These are phyloP conservation scores for Xylocopa sonorina DNA, from an alignment of 1,140 invertebrate genomes.

Conservation along the genomic window DNA sequence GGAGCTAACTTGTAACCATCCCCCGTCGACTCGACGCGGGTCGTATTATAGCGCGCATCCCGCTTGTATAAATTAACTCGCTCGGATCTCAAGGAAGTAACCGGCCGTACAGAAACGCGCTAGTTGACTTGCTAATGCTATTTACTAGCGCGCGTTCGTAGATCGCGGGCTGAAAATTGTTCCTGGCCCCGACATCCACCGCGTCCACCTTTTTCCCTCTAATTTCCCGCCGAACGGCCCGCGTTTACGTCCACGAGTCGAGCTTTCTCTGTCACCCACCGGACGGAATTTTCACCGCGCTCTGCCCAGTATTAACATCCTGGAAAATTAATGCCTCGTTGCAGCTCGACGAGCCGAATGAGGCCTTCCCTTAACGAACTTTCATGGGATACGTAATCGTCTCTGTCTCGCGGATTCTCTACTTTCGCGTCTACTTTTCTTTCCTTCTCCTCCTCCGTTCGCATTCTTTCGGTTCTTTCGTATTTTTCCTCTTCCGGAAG, in stretches of 20 bases:
- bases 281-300: background rate
- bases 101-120: constrained; percentile 72
- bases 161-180: constrained; percentile 54
- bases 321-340: constrained; percentile 54
- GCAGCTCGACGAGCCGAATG: constrained; percentile 25
- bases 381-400: constrained; percentile 16
- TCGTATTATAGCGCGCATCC: constrained; percentile 72
- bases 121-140: constrained; percentile 80
- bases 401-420: background rate
- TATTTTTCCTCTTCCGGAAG: background rate
- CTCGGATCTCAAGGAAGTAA: constrained; percentile 79
- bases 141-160: constrained; percentile 67
- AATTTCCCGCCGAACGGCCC: constrained; percentile 39
- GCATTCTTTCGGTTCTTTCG: background rate
- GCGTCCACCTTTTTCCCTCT: constrained; percentile 24
- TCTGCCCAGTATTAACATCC: constrained; percentile 35
- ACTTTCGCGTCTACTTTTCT: background rate
- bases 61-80: constrained; percentile 80
- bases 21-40: constrained; percentile 72
- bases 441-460: background rate
- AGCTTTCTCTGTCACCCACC: constrained; percentile 8
- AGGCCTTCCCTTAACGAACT: constrained; percentile 42
- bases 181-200: constrained; percentile 23
- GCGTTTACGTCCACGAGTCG: constrained; percentile 32
- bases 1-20: constrained; percentile 75